Percentiles rank a stretch among this genome's conserved stretches.
These are phyloP conservation scores for Cottoperca gobio DNA, from an alignment of 2,797 vertebrate genomes.

Conservation along the genomic window DNA sequence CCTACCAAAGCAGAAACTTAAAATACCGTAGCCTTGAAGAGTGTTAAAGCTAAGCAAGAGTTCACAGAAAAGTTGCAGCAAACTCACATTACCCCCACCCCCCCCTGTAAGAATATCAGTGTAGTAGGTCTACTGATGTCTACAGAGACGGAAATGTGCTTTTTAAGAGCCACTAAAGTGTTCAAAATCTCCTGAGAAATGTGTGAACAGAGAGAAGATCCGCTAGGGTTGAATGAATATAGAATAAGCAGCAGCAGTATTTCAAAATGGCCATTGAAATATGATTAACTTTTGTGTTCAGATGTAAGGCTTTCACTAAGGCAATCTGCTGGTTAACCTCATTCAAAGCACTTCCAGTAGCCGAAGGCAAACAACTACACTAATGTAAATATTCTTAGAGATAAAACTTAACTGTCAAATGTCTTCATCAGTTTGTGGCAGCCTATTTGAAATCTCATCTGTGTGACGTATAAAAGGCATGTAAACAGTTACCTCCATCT, in stretches of 20 bases:
- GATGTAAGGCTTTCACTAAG: slow-evolving; percentile 14
- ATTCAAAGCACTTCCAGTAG: slow-evolving; percentile 6
- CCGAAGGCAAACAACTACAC: neutral
- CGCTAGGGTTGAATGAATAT: slow-evolving; percentile 15
- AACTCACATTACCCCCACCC: neutral
- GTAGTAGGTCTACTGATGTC: neutral
- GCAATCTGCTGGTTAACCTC: slow-evolving; percentile 30
- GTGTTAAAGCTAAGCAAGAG: neutral
- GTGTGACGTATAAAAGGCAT: slow-evolving; percentile 37
- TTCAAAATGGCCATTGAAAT: slow-evolving; percentile 40
- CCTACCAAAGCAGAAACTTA: neutral
- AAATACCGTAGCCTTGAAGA: neutral
- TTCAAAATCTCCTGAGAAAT: slow-evolving; percentile 2
- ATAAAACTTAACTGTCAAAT: slow-evolving; percentile 5
- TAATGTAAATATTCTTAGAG: neutral
- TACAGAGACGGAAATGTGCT: neutral
- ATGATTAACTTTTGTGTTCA: slow-evolving; percentile 56
- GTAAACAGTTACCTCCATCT: slow-evolving; percentile 60
- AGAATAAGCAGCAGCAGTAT: slow-evolving; percentile 30
- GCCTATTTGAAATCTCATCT: slow-evolving; percentile 15
- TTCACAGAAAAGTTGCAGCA: slow-evolving; percentile 4
- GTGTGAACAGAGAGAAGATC: slow-evolving; percentile 33
- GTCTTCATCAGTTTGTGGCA: slow-evolving; percentile 9
- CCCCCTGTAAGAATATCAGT: neutral
- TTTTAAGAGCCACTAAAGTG: neutral